Evolutionary conservation across 2,888 invertebrate genomes (phyloP), one percentile per base, ranked within the genome.

Genomic region (Germaria angustata): DNA sequence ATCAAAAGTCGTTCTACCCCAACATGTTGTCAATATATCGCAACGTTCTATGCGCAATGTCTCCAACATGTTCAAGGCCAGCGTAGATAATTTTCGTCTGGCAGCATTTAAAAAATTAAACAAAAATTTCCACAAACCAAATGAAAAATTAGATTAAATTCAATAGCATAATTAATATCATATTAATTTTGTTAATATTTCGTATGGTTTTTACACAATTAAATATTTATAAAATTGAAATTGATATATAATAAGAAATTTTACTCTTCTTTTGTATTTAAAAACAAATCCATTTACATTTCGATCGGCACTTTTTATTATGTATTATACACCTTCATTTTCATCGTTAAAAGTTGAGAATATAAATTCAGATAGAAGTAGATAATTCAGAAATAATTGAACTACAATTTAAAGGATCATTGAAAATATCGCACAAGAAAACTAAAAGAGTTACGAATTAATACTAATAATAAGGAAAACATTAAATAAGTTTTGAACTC

Each of bases 1-100:
- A 59, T 34, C 71, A 2, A 57, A 51, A 17, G 76, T 80, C n/a
- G 84, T 81, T 51, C 53, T 86, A 85, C 84, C 86, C 65, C 90
- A 90, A 76, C 88, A 90, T 81, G 85, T 90, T 86, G 87, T 86
- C 84, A 86, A 85, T 85, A 86, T 86, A 24, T 86, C 88, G 53
- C 81, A 85, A 61, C 86, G 86, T 69, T 87, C 88, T 55, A 86
- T 90, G 82, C 90, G 89, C 69, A 89, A 87, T 84, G 89, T 89
- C 63, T 86, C 89, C 46, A 85, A 86, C 24, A 86, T 88, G 84
- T 87, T 90, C 81, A 90, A 89, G 84, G 87, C 89, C 85, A 88
- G 89, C 72, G 90, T 87, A 65, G 88, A 87, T 71, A 88, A 88
- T 77, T 81, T 89, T 75, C 78, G 83, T 17, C 8, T 73, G 72